Conservation (phyloP, 2,888 invertebrate species). For the Perdita meconis region DNA sequence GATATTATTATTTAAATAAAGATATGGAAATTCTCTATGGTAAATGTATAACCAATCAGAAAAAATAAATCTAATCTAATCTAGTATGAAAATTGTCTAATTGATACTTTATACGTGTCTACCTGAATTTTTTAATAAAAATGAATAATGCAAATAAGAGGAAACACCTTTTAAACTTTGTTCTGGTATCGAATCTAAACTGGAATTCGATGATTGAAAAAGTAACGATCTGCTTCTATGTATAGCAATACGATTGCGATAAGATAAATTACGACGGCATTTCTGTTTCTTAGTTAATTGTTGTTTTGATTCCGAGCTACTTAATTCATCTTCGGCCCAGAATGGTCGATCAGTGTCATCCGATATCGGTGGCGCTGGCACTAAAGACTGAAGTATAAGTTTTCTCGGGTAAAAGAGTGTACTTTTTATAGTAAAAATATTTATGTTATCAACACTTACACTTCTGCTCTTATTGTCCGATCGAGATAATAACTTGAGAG, state of each 20-base stretch:
- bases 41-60: no score
- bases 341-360: slow-evolving; percentile 77
- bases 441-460: slow-evolving; percentile 61
- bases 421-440: not conserved
- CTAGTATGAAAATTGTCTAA: no score
- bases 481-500: slow-evolving; percentile 55
- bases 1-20: not conserved
- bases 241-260: slow-evolving; percentile 72
- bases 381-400: slow-evolving; percentile 38
- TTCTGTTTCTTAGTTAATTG: slow-evolving; percentile 64
- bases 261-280: slow-evolving; percentile 72
- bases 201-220: slow-evolving; percentile 73
- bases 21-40: not conserved
- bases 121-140: no score
- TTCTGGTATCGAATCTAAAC: slow-evolving; percentile 53
- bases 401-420: slow-evolving; percentile 1
- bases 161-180: slow-evolving; percentile 44
- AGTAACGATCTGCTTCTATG: slow-evolving; percentile 68
- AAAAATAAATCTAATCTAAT: no score
- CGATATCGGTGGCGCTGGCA: slow-evolving; percentile 47
- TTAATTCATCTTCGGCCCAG: slow-evolving; percentile 79
- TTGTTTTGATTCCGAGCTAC: slow-evolving; percentile 74
- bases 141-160: slow-evolving; percentile 5
- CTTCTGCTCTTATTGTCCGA: slow-evolving; percentile 62
- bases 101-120: no score